Evolutionary conservation across 2,113 vertebrate species (phyloP), one percentile per base, ranked within the genome.

Genomic region (Fulica atra): DNA sequence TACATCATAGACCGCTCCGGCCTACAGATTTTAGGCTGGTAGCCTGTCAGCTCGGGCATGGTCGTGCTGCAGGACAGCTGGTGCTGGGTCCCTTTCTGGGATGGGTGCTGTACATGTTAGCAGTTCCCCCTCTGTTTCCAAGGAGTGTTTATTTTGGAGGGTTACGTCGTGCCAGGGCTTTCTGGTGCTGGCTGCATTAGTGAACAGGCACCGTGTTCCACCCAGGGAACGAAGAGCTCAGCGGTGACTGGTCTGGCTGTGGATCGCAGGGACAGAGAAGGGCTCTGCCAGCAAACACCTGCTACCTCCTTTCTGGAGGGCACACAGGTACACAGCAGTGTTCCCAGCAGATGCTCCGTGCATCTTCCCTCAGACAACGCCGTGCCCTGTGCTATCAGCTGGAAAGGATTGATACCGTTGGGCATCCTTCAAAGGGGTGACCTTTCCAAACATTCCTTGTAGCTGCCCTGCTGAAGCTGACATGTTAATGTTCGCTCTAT

Each of bases 1-100:
- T 98, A 98, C 98, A 98, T 98, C 98, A 98, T 98, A 97, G 91
- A 53, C 91, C 88, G 91, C 96, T 92, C 95, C 89, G 88, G 80
- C 94, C 93, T 86, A 96, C 95, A 95, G 97, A 91, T 54, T 87
- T 87, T 16, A 74, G 95, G 88, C 88, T 73, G 85, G 94, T 89
- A 81, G 93, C 26, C 83, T 86, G 17, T 92, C 65, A 56, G 15
- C 56, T 86, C 42, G 42, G 57, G 89, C 89, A 73, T 28, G 38
- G 61, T 33, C 33, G 1, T 4, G 46, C 40, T 44, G 36, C 46
- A 46, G 72, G 59, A 64, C 51, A 14, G 57, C 44, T 70, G 40
- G 44, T 48, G 50, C 96, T 31, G 13, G 2, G 21, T 11, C 40
- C 59, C 73, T 64, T n/a, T 42, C 88, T 50, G 7, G 74, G 81